Evolutionary conservation across 2,797 vertebrate species (phyloP).

Genomic region (Tenualosa ilisha): DNA sequence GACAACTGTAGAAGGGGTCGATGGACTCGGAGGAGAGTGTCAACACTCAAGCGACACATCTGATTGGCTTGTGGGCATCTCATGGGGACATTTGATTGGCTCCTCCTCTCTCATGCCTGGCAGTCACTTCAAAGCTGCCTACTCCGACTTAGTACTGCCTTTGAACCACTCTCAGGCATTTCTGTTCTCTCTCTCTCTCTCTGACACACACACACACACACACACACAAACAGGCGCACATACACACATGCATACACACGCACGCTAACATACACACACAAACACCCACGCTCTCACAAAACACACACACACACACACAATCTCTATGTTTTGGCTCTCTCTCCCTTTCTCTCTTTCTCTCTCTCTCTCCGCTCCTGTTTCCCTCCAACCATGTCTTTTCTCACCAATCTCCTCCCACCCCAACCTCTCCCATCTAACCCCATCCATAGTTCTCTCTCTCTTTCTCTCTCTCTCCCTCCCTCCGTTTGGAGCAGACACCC

Average conservation of each 20-base stretch:
- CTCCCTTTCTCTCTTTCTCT: neutral
- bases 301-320: too few species aligned
- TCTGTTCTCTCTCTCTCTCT: slow-evolving; percentile 28
- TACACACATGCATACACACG: too few species aligned
- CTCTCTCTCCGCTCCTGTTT: neutral
- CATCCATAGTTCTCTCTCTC: neutral
- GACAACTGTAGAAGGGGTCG: neutral
- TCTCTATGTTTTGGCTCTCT: too few species aligned
- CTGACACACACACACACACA: too few species aligned
- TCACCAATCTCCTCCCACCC: neutral
- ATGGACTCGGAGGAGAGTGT: neutral
- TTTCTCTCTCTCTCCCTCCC: slow-evolving; percentile 12
- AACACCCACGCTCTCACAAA: too few species aligned
- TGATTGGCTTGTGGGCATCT: slow-evolving; percentile 35
- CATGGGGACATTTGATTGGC: slow-evolving; percentile 47
- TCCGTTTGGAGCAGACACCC: neutral
- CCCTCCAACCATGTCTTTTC: neutral
- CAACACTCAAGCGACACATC: neutral
- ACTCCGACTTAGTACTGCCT: slow-evolving; percentile 37
- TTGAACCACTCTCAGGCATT: slow-evolving; percentile 46
- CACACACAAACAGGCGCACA: too few species aligned
- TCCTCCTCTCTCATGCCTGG: slow-evolving; percentile 47
- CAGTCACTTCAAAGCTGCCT: slow-evolving; percentile 48
- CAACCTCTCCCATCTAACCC: neutral
- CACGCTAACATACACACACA: too few species aligned